phyloP scores from a whole-genome alignment of 2,888 invertebrate species.

The Thecocarcelia acutangulata region DNA sequence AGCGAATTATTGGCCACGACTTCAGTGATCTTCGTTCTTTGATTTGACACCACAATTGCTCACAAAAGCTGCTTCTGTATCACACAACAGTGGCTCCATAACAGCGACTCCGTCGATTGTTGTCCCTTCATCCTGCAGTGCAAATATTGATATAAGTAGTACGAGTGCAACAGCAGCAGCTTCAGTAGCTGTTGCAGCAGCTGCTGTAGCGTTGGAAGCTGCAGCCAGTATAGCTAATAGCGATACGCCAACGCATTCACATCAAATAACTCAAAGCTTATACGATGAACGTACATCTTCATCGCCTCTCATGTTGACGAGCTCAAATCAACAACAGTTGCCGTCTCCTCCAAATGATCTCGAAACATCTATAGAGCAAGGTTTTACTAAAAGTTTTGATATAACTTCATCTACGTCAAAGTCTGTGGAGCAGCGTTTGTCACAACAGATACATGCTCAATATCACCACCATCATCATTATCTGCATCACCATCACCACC shows the following conservation, averaged over 20 bases:
- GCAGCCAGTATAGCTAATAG: conserved; percentile 70
- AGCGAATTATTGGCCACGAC: conserved; percentile 94
- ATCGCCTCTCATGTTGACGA: conserved; percentile 38
- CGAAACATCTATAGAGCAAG: conserved; percentile 33
- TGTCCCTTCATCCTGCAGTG: conserved; percentile 59
- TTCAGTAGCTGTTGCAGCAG: conserved; percentile 68
- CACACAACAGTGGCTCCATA: conserved; percentile 47
- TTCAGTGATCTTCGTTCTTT: conserved; percentile 93
- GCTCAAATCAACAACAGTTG: conserved; percentile 38
- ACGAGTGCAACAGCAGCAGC: conserved; percentile 57
- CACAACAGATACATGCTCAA: conserved; percentile 47
- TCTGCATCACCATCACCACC: conserved; percentile 40
- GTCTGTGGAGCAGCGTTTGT: conserved; percentile 47
- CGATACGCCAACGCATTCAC: conserved; percentile 69
- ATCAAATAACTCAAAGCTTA: conserved; percentile 44
- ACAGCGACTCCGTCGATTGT: conserved; percentile 55
- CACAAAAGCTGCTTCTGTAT: conserved; percentile 71
- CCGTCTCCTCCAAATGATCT: conserved; percentile 32
- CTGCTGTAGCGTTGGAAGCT: conserved; percentile 68
- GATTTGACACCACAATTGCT: conserved; percentile 88
- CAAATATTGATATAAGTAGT: conserved; percentile 51
- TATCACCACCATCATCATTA: conserved; percentile 55
- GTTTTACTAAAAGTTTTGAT: conserved; percentile 49
- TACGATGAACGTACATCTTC: conserved; percentile 48
- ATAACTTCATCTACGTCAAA: conserved; percentile 24